Base-by-base conservation (phyloP, 35 echinoderm and acorn worm genomes). In the Ophioderma brevispina region DNA sequence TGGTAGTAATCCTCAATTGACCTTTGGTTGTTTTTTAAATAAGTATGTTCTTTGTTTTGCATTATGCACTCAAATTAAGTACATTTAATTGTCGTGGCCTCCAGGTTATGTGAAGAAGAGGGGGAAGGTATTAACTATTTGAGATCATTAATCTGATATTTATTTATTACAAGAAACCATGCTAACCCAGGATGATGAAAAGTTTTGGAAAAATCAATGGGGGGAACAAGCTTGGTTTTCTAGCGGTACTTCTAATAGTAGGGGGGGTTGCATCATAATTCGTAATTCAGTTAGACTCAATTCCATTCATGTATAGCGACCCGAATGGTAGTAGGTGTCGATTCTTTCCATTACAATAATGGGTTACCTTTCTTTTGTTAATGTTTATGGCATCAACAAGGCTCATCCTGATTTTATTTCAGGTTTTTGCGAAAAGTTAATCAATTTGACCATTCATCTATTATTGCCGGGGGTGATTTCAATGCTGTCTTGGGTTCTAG, bases 401-500 rank as follows among this genome's bases (percentile, higher is more conserved):
- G 50, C 64, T 70, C 6, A 85, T 83, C 40, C 81, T 64, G 56
- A 70, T 75, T 85, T 85, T 75, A 38, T 85, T 75, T 36, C 35
- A n/a, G 70, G 0, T 49, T 85, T 34, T 85, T 64, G 35, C 8
- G 23, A 18, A 35, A 82, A 82, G 41, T 85, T 38, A 28, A 32
- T 64, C 43, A 55, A 85, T 70, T 83, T 32, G 8, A 37, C 31
- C 31, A 83, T 46, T 37, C 81, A 10, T 41, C 81, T 40, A 25
- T 83, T 10, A 83, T 83, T 32, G 81, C 49, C 13, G 81, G 35
- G 3, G 81, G 81, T 25, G 81, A 83, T 49, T 83, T 83, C 32
- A 83, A 83, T 83, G 81, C 81, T 40, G 81, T 83, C 18, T 83
- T 83, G 40, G 81, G 81, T 83, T 15, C 40, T 15, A n/a, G 81